A percentile compares a stretch with the other conserved stretches of the same genome.
These are phyloP conservation scores for Nyleta sp. DNA, from an alignment of 2,888 invertebrate species.

Conservation along the genomic window DNA sequence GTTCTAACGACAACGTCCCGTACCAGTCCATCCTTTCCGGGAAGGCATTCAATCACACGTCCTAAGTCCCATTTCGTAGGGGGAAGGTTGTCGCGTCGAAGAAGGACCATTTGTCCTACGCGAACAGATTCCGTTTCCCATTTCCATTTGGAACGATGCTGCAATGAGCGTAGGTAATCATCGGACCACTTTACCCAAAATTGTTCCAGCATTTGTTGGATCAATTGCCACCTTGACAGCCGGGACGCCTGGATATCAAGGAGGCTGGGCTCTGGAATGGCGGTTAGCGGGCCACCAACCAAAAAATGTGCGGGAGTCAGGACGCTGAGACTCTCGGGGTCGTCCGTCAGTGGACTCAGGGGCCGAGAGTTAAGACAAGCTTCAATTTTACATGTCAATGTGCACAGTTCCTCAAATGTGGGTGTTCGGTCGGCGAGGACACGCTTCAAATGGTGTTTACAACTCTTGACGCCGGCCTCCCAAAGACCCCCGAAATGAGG, in stretches of 20 bases:
- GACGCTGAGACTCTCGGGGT: background rate
- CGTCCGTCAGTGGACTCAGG: background rate
- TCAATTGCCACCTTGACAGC: background rate
- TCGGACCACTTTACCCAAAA: background rate
- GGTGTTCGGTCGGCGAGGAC: background rate
- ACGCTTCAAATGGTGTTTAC: background rate
- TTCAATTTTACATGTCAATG: background rate
- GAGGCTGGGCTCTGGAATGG: background rate
- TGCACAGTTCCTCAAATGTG: background rate
- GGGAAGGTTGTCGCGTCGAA: background rate
- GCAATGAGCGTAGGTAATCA: background rate
- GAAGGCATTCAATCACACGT: background rate
- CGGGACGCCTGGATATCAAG: background rate
- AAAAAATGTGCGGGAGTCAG: background rate
- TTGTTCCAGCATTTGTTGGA: background rate
- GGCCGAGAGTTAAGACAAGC: background rate
- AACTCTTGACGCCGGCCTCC: background rate
- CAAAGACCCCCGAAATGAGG: background rate
- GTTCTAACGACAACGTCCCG: too few relatives aligned
- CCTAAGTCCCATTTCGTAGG: slow-evolving; percentile 17
- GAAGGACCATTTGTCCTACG: background rate
- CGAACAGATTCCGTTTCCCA: background rate
- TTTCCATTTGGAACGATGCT: slow-evolving; percentile 3
- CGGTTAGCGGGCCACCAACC: background rate
- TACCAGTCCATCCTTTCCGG: slow-evolving; percentile 1